Evolutionary conservation across 2,888 invertebrate genomes (phyloP).

Genomic region (Eristalinus aeneus): DNA sequence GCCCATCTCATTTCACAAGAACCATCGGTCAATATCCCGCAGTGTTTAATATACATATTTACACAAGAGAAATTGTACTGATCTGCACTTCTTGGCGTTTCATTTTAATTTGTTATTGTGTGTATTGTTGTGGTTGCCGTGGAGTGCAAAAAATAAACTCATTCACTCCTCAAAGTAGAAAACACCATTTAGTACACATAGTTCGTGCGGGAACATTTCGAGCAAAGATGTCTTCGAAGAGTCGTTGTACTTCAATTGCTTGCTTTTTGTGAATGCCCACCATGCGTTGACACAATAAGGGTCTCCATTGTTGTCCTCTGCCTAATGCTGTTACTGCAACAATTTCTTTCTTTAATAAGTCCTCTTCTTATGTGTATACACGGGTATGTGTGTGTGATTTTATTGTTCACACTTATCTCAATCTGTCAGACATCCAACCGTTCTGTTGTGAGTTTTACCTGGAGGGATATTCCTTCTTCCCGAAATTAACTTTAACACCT

Average conservation of each 20-base stretch:
- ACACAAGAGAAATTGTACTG: neutral
- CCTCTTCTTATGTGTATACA: neutral
- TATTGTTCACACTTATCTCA: neutral
- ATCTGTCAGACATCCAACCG: neutral
- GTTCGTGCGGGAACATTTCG: conserved; percentile 45
- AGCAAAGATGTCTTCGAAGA: conserved; percentile 13
- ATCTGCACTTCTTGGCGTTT: neutral
- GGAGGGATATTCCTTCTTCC: conserved; percentile 28
- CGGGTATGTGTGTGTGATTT: conserved; percentile 22
- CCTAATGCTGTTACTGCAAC: conserved; percentile 45
- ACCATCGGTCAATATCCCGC: neutral
- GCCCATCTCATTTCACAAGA: neutral
- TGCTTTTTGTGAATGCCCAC: neutral
- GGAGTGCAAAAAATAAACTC: conserved; percentile 51
- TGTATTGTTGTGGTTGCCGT: conserved; percentile 43
- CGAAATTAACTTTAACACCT: conserved; percentile 54
- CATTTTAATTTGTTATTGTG: neutral
- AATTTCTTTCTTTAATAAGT: conserved; percentile 38
- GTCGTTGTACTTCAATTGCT: neutral
- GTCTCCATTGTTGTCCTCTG: conserved; percentile 49
- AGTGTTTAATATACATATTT: neutral
- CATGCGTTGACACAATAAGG: conserved; percentile 13
- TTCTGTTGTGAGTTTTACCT: neutral
- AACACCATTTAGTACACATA: neutral
- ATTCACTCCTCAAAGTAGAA: conserved; percentile 14